Percentiles rank a stretch among this genome's conserved stretches.
These are phyloP conservation scores for Aegypius monachus DNA, from an alignment of 2,113 vertebrate species.

Conservation along the genomic window DNA sequence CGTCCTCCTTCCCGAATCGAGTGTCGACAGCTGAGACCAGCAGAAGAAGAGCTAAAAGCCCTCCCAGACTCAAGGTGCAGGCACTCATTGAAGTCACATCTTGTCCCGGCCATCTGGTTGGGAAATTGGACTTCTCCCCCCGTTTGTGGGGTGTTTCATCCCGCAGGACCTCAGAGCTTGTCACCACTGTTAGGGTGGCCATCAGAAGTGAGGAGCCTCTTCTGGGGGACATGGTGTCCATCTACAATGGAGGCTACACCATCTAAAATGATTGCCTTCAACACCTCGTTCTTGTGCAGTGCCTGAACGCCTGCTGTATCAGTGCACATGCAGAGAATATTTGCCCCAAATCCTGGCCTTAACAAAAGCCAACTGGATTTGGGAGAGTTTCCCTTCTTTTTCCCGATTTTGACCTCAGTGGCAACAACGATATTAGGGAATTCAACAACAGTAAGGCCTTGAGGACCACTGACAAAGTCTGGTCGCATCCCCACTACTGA, in stretches of 20 bases:
- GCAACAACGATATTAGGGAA: accelerated
- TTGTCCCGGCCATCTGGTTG: accelerated
- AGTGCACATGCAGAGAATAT: accelerated
- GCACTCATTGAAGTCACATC: accelerated
- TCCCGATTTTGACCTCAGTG: accelerated
- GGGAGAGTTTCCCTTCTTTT: not conserved
- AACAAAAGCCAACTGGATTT: not conserved
- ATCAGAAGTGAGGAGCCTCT: not conserved
- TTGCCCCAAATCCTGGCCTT: not conserved
- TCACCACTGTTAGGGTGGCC: not conserved
- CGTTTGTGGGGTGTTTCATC: not conserved
- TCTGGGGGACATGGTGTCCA: not conserved
- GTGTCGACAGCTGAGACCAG: accelerated
- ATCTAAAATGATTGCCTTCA: not conserved
- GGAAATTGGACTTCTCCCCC: not conserved
- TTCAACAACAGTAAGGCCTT: not conserved
- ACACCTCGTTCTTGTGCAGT: accelerated
- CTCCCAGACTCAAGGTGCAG: not conserved
- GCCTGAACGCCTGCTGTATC: not conserved
- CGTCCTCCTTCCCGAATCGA: not conserved
- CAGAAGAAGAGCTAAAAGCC: not conserved
- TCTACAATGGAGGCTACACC: not conserved
- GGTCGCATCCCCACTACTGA: not conserved
- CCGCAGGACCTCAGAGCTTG: not conserved
- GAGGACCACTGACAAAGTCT: not conserved